Evolutionary conservation across 2,888 invertebrate genomes (phyloP).

Genomic region (Tridacna crocea): DNA sequence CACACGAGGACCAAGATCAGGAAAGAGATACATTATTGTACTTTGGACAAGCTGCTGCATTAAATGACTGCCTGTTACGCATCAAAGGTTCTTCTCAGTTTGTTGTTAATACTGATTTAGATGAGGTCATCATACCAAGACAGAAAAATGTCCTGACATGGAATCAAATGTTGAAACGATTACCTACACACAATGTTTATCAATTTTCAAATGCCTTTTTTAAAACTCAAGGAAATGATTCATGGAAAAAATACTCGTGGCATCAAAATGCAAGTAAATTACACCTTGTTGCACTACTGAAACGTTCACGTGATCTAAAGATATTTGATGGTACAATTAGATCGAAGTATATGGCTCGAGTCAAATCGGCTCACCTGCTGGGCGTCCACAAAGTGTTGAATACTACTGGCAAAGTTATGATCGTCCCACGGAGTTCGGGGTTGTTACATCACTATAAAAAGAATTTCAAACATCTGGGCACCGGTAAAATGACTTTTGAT

Average conservation of each 20-base stretch:
- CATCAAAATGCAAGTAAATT: constrained; percentile 56
- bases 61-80: constrained; percentile 82
- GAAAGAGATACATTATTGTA: constrained; percentile 76
- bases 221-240: constrained; percentile 68
- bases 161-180: constrained; percentile 29
- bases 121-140: constrained; percentile 81
- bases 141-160: constrained; percentile 53
- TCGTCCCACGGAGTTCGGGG: too few relatives aligned
- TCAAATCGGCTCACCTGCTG: constrained; percentile 57
- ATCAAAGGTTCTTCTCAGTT: constrained; percentile 69
- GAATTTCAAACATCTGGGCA: too few relatives aligned
- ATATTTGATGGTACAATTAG: constrained; percentile 55
- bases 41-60: constrained; percentile 79
- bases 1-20: constrained; percentile 47
- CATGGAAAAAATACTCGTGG: not conserved
- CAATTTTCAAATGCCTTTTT: constrained; percentile 72
- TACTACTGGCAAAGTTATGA: not conserved
- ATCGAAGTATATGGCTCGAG: constrained; percentile 72
- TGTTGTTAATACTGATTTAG: constrained; percentile 79
- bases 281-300: constrained; percentile 68
- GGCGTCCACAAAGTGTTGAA: constrained; percentile 73
- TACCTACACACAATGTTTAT: constrained; percentile 35
- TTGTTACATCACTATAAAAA: too few relatives aligned
- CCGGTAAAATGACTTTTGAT: too few relatives aligned
- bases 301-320: constrained; percentile 62